phyloP scores from a whole-genome alignment of 2,113 vertebrate genomes.

The Chaetodon trifascialis region DNA sequence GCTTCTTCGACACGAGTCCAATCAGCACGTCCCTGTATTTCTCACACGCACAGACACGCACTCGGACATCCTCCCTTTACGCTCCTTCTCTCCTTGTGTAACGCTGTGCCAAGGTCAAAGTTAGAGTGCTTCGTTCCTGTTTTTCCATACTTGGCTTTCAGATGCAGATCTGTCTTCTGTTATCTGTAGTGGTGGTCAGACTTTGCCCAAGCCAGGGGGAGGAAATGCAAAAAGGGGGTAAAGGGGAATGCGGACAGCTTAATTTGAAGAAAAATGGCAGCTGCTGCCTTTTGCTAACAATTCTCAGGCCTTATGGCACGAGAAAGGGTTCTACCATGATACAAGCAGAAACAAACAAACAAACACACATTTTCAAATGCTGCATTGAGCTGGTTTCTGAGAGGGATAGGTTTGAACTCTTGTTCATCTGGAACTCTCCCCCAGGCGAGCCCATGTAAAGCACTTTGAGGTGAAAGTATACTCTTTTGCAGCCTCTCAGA shows the following conservation, averaged over 20 bases:
- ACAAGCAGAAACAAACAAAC: background rate
- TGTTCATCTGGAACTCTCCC: conserved; percentile 15
- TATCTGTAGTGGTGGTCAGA: conserved; percentile 40
- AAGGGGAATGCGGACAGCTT: conserved; percentile 20
- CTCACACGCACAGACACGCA: background rate
- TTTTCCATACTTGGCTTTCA: conserved; percentile 58
- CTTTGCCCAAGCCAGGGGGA: conserved; percentile 19
- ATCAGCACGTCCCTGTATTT: conserved; percentile 32
- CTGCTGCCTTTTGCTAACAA: background rate
- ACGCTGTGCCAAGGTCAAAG: conserved; percentile 61
- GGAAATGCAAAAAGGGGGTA: conserved; percentile 20
- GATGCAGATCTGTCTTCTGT: conserved; percentile 56
- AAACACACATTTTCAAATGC: background rate
- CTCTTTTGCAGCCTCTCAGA: background rate
- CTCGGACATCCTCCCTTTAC: conserved; percentile 40
- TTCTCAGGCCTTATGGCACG: background rate
- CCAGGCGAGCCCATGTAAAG: background rate
- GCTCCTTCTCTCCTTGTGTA: conserved; percentile 41
- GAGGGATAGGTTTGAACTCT: background rate
- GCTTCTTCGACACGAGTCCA: conserved; percentile 35
- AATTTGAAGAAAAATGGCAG: conserved; percentile 5
- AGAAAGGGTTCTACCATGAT: background rate
- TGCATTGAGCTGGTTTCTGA: background rate
- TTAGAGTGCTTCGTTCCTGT: conserved; percentile 37
- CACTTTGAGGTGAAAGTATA: background rate